These are phyloP conservation scores for Oxystoma pomonae DNA, from an alignment of 2,888 invertebrate species.

Conservation along the genomic window DNA sequence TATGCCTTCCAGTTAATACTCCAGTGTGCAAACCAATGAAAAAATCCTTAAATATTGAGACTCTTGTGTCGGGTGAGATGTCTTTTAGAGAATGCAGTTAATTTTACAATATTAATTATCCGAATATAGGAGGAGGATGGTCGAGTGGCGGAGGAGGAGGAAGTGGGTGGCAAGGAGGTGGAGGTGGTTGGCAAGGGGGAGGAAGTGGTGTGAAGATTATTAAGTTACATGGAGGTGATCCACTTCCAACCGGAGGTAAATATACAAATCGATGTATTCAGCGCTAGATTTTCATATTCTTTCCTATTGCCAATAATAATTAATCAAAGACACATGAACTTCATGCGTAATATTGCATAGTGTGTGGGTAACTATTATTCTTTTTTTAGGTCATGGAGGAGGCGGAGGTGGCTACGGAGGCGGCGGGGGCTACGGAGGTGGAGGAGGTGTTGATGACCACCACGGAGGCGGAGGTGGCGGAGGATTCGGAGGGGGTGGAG, in stretches of 20 bases:
- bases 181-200: slow-evolving; percentile 1
- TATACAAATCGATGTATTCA: background rate
- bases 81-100: too few relatives aligned
- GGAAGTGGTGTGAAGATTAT: slow-evolving; percentile 14
- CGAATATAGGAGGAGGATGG: slow-evolving; percentile 5
- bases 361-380: too few relatives aligned
- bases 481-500: slow-evolving; percentile 8
- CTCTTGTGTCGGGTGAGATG: too few relatives aligned
- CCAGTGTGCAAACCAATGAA: too few relatives aligned
- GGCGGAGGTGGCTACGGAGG: slow-evolving; percentile 5
- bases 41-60: too few relatives aligned
- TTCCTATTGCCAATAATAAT: background rate
- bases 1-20: too few relatives aligned
- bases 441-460: slow-evolving; percentile 14
- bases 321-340: background rate
- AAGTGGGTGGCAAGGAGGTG: slow-evolving; percentile 6
- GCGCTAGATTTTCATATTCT: background rate
- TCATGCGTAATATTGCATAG: too few relatives aligned
- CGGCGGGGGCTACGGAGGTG: slow-evolving; percentile 14
- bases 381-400: background rate
- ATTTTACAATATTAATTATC: too few relatives aligned
- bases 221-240: slow-evolving; percentile 19
- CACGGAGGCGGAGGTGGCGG: slow-evolving; percentile 16
- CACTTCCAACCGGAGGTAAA: slow-evolving; percentile 14
- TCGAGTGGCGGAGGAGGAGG: slow-evolving; percentile 5